A percentile compares a stretch with the other conserved stretches of the same genome.
Conservation (phyloP, 1,140 invertebrate genomes). For the Drosophila busckii region DNA sequence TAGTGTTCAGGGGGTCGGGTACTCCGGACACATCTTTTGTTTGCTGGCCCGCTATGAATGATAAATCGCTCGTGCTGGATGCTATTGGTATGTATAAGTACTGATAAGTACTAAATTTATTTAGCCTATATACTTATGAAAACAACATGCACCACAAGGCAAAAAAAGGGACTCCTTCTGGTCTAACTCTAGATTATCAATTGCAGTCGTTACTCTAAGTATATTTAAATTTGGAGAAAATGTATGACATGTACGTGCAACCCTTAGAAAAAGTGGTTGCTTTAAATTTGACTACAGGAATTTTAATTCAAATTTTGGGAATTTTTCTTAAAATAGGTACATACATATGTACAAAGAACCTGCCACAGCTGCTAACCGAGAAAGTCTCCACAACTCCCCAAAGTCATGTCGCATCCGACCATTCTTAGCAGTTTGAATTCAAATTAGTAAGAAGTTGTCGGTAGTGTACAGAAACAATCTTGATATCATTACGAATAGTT, state of each 20-base stretch:
- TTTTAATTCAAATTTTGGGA: no score
- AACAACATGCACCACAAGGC: neutral
- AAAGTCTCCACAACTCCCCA: no score
- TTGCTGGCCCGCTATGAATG: conserved; percentile 63
- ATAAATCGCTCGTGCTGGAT: conserved; percentile 77
- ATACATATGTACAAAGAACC: conserved; percentile 15
- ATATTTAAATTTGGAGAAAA: conserved; percentile 18
- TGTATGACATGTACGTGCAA: conserved; percentile 42
- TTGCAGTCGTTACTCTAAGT: conserved; percentile 3
- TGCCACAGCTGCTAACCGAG: no score
- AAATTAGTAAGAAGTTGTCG: neutral
- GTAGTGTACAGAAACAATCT: neutral
- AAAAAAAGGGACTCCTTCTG: neutral
- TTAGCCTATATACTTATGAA: neutral
- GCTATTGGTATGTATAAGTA: conserved; percentile 31
- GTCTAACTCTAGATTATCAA: neutral
- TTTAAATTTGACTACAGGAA: no score
- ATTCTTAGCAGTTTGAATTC: neutral
- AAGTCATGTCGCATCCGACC: no score
- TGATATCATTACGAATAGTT: neutral
- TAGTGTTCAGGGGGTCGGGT: conserved; percentile 69
- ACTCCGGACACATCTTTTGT: conserved; percentile 67
- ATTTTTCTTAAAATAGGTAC: no score
- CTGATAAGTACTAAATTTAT: neutral
- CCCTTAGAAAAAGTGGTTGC: no score